A percentile compares a stretch with the other conserved stretches of the same genome.
These are phyloP conservation scores for Platichthys stellatus DNA, from an alignment of 2,113 vertebrate genomes.

Conservation along the genomic window DNA sequence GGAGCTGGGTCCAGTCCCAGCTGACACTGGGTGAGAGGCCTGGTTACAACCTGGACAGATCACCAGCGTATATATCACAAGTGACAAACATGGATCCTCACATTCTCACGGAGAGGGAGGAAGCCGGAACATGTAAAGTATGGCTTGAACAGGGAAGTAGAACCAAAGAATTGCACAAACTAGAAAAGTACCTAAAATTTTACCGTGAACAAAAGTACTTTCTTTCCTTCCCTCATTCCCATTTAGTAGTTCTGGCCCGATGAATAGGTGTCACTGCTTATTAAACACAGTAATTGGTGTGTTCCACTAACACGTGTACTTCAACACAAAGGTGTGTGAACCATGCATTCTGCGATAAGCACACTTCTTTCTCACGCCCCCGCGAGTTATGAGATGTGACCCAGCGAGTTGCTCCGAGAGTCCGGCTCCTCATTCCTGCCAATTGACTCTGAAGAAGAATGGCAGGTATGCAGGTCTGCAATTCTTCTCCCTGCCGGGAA, in stretches of 20 bases:
- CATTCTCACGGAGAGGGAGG: no score
- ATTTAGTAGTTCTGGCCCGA: background rate
- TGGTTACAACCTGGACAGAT: no score
- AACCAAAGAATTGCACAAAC: background rate
- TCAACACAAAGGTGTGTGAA: constrained; percentile 14
- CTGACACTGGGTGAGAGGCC: no score
- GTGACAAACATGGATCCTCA: no score
- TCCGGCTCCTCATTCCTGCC: constrained; percentile 19
- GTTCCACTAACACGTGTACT: background rate
- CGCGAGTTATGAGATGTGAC: constrained; percentile 5
- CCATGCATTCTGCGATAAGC: background rate
- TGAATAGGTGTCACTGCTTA: background rate
- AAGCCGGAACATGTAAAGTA: no score
- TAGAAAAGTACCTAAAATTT: background rate
- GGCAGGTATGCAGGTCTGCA: constrained; percentile 65
- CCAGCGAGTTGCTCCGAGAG: background rate
- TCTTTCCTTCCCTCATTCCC: background rate
- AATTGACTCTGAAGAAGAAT: constrained; percentile 45
- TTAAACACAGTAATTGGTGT: background rate
- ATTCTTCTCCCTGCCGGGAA: constrained; percentile 57
- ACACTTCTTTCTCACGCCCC: constrained; percentile 31
- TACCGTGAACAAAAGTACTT: background rate
- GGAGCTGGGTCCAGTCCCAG: no score
- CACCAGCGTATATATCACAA: no score
- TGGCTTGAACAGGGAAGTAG: no score